Conservation (phyloP, 2,797 vertebrate genomes). For the Phrynocephalus vlangalii region DNA sequence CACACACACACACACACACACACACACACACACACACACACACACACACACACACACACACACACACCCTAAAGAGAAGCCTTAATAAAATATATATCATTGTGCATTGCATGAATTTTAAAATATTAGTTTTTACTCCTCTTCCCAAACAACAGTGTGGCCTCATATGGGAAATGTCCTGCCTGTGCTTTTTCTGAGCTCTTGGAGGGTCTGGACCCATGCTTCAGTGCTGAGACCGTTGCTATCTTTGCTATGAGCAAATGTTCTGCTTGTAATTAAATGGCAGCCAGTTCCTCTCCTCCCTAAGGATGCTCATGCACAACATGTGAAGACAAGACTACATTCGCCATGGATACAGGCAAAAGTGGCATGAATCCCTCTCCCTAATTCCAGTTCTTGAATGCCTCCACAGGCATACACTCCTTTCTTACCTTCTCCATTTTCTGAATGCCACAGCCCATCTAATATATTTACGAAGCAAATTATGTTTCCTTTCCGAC, state of each 20-base stretch:
- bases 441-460: slow-evolving; percentile 37
- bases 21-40: too few species aligned
- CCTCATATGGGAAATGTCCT: too few species aligned
- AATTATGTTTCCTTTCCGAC: not conserved
- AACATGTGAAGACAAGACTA: not conserved
- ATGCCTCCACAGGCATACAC: not conserved
- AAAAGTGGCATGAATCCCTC: not conserved
- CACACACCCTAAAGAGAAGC: too few species aligned
- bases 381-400: not conserved
- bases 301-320: too few species aligned
- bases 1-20: too few species aligned
- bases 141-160: too few species aligned
- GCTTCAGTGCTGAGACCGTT: not conserved
- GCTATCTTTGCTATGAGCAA: not conserved
- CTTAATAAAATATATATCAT: too few species aligned
- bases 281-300: not conserved
- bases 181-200: too few species aligned
- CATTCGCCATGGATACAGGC: not conserved
- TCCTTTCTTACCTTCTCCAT: slow-evolving; percentile 18
- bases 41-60: too few species aligned
- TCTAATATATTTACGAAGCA: slow-evolving; percentile 19
- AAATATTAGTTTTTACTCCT: too few species aligned
- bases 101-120: too few species aligned
- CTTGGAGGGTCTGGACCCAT: too few species aligned
- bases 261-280: not conserved